Conservation (phyloP, 2,888 invertebrate genomes). For the Schizotus pectinicornis region DNA sequence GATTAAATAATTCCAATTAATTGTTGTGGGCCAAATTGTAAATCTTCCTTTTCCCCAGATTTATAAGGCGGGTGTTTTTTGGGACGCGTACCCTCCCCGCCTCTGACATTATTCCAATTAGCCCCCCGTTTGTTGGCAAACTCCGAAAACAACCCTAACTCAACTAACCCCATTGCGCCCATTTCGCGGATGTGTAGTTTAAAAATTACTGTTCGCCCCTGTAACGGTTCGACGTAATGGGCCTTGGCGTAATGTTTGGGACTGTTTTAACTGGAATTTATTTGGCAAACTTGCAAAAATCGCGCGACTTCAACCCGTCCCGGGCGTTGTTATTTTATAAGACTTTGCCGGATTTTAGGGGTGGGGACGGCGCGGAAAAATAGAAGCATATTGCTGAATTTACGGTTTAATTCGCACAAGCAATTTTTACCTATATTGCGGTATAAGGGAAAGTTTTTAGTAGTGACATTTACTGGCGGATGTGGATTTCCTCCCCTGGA, state of each 20-base stretch:
- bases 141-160: slow-evolving; percentile 35
- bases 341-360: not conserved
- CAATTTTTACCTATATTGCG: not conserved
- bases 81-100: slow-evolving; percentile 10
- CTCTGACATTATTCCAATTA: slow-evolving; percentile 34
- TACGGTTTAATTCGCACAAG: slow-evolving; percentile 11
- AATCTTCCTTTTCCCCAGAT: slow-evolving; percentile 20
- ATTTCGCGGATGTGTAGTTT: slow-evolving; percentile 38
- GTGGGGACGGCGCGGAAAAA: slow-evolving; percentile 4
- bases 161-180: slow-evolving; percentile 35
- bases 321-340: not conserved
- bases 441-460: not conserved
- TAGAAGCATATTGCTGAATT: slow-evolving; percentile 17
- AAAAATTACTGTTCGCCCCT: slow-evolving; percentile 35
- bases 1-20: slow-evolving; percentile 36
- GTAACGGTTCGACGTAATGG: slow-evolving; percentile 26
- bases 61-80: slow-evolving; percentile 17
- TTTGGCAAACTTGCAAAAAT: not conserved
- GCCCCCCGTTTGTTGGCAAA: slow-evolving; percentile 31
- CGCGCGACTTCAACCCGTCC: not conserved
- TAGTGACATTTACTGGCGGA: not conserved
- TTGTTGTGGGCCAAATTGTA: slow-evolving; percentile 25
- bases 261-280: slow-evolving; percentile 19
- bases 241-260: slow-evolving; percentile 21
- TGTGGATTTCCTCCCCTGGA: not conserved